Evolutionary conservation across 2,113 vertebrate species (phyloP), one percentile per base, ranked within the genome.

Genomic region (Barnardius zonarius): DNA sequence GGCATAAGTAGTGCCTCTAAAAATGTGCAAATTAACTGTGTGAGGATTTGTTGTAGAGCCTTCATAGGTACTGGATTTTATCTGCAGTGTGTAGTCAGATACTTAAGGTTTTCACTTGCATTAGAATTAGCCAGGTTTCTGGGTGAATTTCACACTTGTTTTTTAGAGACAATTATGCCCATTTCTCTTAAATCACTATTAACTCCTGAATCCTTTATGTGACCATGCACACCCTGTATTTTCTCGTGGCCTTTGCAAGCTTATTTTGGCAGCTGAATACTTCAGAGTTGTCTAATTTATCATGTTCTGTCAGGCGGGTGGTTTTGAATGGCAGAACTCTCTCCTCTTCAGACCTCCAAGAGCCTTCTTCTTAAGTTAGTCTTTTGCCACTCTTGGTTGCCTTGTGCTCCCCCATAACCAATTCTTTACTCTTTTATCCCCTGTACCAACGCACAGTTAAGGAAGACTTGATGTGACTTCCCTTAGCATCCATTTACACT

Each of bases 401-500:
- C 79, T 79, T 31, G 43, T 43, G 57, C 51, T 90, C 33, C 30
- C 41, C n/a, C 8, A 15, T 73, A 77, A 84, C 44, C 64, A 22
- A 1, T 77, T 63, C 49, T 85, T 83, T 75, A 55, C 35, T 68
- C 41, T 61, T 92, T 86, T 91, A 78, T 93, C 48, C 57, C 59
- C 51, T 49, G 24, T 69, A 81, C 35, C 17, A 86, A 61, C 41
- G 54, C 43, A 59, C 54, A 70, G 68, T 54, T 95, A 78, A 91
- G 80, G 61, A 93, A 91, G 61, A 62, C 74, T 90, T 74, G 74
- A 88, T 94, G 35, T 89, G 92, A 91, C 86, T 96, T 94, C 67
- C 86, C 94, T 94, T 86, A 91, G 61, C 93, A 82, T 92, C 88
- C 84, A 52, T 92, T 95, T 95, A 66, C 83, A 30, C 87, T 92